Base-by-base conservation (phyloP, 1,140 invertebrate species). In the Venustaconcha ellipsiformis region DNA sequence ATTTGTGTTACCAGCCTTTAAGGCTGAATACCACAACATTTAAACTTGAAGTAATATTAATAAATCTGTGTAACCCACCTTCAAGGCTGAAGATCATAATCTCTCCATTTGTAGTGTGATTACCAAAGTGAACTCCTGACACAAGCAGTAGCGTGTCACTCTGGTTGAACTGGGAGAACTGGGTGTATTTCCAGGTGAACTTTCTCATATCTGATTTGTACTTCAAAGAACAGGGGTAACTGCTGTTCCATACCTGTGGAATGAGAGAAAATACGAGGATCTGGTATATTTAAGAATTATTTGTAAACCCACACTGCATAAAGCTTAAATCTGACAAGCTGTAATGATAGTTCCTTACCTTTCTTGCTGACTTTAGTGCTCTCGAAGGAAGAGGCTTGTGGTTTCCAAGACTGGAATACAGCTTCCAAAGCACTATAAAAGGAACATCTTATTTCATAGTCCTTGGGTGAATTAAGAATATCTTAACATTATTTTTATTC, bases 171-270 rank as follows among this genome's bases (percentile, higher is more conserved):
- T 96, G 94, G 4, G 95, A 96, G 87, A 94, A 96, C 88, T 96
- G 95, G 0, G 95, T 96, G 78, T 96, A 96, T 86, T 96, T 95
- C 96, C 96, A 97, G 76, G 92, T 93, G 82, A 95, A 95, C 20
- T 90, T 95, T 86, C 95, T 95, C 95, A 96, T 96, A 83, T 96
- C 94, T 78, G 93, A 91, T 79, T 92, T 92, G 88, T 95, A 94
- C 86, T 94, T 94, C 72, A 95, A 91, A 66, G 87, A 91, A 12
- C 93, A 93, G 56, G 95, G 95, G 91, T 95, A 93, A 63, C 89
- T 90, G 65, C 94, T 92, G 81, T 94, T 93, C 95, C 95, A 96
- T 17, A 96, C 93, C 94, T 96, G 78, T 56, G 90, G 86, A 56
- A 79, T 14, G 30, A 60, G 13, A 70, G 48, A 30, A 17, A 15